Evolutionary conservation across 2,797 vertebrate genomes (phyloP).

Genomic region (Scomberomorus guttatus): DNA sequence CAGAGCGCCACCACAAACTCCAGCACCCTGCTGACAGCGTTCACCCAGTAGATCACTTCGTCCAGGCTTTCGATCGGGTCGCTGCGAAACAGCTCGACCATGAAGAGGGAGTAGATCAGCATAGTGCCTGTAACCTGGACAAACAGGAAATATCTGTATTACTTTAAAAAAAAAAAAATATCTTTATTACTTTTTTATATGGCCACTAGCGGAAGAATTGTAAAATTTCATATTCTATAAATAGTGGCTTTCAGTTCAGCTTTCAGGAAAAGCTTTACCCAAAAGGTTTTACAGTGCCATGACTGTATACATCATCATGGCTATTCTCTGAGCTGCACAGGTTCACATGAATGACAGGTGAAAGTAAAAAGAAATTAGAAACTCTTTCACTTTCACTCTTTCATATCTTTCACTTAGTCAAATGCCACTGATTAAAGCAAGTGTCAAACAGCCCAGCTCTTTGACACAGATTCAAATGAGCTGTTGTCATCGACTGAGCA

Average conservation of each 20-base stretch:
- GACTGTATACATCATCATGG: not conserved
- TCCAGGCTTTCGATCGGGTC: constrained; percentile 88
- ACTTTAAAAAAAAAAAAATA: not conserved
- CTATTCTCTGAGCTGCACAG: not conserved
- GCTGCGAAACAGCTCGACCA: constrained; percentile 87
- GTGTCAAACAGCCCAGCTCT: not conserved
- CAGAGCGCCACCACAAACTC: constrained; percentile 92
- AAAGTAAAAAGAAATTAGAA: no score
- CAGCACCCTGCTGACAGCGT: constrained; percentile 88
- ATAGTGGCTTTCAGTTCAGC: no score
- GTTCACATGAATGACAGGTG: no score
- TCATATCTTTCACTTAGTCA: no score
- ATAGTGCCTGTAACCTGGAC: constrained; percentile 89
- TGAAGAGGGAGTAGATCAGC: constrained; percentile 90
- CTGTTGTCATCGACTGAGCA: not conserved
- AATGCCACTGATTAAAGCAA: not conserved
- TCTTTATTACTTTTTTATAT: not conserved
- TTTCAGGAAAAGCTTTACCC: no score
- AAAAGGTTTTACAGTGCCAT: not conserved
- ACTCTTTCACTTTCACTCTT: no score
- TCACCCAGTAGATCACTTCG: constrained; percentile 91
- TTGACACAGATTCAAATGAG: not conserved
- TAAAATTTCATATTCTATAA: no score
- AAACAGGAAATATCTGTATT: not conserved
- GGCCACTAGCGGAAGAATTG: no score